Evolutionary conservation across 2,797 vertebrate species (phyloP), one percentile per base, ranked within the genome.

Genomic region (Pseudochirops cupreus): DNA sequence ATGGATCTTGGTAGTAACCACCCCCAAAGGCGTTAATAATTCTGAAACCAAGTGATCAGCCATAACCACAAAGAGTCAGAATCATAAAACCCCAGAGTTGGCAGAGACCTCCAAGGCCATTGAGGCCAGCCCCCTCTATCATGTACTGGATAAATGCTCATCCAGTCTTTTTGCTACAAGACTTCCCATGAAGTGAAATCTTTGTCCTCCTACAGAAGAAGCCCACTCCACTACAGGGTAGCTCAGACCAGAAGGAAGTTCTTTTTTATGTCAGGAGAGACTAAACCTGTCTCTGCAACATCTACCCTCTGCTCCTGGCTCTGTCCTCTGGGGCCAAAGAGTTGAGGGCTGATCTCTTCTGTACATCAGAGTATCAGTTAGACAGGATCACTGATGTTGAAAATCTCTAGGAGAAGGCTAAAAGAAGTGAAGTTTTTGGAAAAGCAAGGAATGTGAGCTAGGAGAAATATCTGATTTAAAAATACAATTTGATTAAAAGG

Each of bases 401-500:
- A 67, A 94, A 89, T 92, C 93, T 93, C 56, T 50, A n/a, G 57
- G 93, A 94, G 59, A 93, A 93, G 92, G 90, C 91, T 54, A 56
- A 90, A 4, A 67, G 93, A 67, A 92, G 56, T 91, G 56, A 56
- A 90, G 28, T 95, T 82, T 82, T 82, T 91, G 95, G 92, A 58
- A 94, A 97, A 94, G 94, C 7, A 91, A 92, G 96, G 62, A 67
- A 67, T 67, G 33, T n/a, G 62, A 67, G 74, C 62, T 94, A 55
- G 95, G 67, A 94, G 93, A 57, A 93, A 93, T 1, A 57, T 52
- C 28, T 91, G 92, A 52, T 52, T 95, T 95, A 93, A 89, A 89
- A 96, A 57, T 12, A 54, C 92, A 92, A 90, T 91, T 92, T 93
- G 87, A 95, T 53, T 94, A 67, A 56, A 58, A 97, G 53, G 82